Conservation (phyloP, 2,797 vertebrate species). For the Holocentrus rufus region DNA sequence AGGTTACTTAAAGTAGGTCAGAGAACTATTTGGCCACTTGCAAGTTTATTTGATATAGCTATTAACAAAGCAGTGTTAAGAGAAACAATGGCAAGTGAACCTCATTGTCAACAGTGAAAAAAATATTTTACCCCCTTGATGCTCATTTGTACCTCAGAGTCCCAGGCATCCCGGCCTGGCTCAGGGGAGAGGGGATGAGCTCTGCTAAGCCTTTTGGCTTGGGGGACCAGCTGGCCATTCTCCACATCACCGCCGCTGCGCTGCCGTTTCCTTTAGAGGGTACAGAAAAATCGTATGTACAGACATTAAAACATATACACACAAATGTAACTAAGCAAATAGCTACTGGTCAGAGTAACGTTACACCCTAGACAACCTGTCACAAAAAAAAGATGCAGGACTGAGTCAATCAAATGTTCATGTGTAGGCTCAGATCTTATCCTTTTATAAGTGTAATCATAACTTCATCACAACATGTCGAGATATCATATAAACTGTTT, state of each 20-base stretch:
- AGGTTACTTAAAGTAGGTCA: too few relatives aligned
- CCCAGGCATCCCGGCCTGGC: conserved; percentile 80
- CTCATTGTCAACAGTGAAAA: neutral
- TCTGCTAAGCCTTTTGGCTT: conserved; percentile 87
- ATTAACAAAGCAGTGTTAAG: too few relatives aligned
- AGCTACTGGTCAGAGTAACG: neutral
- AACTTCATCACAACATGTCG: neutral
- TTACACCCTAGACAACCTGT: neutral
- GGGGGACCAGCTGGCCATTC: conserved; percentile 83
- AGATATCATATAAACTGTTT: neutral
- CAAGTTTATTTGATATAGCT: too few relatives aligned
- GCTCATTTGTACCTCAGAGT: conserved; percentile 79
- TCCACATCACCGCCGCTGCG: conserved; percentile 88
- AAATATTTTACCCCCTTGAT: neutral
- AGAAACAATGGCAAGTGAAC: neutral
- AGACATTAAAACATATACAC: neutral
- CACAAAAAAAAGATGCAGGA: neutral
- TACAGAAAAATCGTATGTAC: neutral
- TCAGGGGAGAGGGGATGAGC: conserved; percentile 77
- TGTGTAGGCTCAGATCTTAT: neutral
- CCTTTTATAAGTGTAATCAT: neutral
- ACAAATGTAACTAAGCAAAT: neutral
- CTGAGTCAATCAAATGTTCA: neutral
- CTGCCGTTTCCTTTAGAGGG: conserved; percentile 85
- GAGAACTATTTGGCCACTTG: too few relatives aligned